Percentiles rank a stretch among this genome's conserved stretches.
phyloP scores from a whole-genome alignment of 2,888 invertebrate genomes.

The Neoscelio sp. region DNA sequence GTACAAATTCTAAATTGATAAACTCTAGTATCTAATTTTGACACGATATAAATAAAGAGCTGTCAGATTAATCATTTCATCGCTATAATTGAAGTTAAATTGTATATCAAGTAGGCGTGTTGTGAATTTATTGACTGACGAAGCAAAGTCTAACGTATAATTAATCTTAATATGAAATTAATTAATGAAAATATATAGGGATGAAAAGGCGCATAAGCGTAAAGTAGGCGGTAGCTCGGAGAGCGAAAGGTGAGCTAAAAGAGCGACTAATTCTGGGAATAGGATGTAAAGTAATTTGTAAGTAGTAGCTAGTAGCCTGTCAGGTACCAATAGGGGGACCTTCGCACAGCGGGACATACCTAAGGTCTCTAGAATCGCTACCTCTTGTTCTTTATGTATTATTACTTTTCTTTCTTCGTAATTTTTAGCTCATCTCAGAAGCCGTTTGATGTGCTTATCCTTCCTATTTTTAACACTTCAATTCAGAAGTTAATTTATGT shows the following conservation, averaged over 20 bases:
- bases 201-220: conserved; percentile 29
- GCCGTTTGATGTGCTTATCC: conserved; percentile 16
- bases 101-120: neutral
- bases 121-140: neutral
- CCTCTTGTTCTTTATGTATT: conserved; percentile 68
- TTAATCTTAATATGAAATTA: conserved; percentile 19
- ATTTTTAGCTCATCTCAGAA: conserved; percentile 25
- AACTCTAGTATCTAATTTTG: too few species aligned
- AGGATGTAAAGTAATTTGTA: conserved; percentile 80
- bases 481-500: conserved; percentile 3
- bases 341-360: conserved; percentile 77
- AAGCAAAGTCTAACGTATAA: conserved; percentile 15
- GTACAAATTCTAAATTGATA: too few species aligned
- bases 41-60: too few species aligned
- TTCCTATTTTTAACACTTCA: conserved; percentile 20
- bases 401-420: conserved; percentile 60
- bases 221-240: conserved; percentile 32
- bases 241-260: conserved; percentile 47
- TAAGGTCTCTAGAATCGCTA: conserved; percentile 70
- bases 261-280: conserved; percentile 57
- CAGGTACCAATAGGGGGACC: conserved; percentile 79
- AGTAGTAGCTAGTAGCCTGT: conserved; percentile 76
- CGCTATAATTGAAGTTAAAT: conserved; percentile 4
- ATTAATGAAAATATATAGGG: conserved; percentile 34
- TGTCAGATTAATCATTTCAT: too few species aligned